Base-by-base conservation (phyloP, 2,113 vertebrate species). In the Benitochromis conjunctus region DNA sequence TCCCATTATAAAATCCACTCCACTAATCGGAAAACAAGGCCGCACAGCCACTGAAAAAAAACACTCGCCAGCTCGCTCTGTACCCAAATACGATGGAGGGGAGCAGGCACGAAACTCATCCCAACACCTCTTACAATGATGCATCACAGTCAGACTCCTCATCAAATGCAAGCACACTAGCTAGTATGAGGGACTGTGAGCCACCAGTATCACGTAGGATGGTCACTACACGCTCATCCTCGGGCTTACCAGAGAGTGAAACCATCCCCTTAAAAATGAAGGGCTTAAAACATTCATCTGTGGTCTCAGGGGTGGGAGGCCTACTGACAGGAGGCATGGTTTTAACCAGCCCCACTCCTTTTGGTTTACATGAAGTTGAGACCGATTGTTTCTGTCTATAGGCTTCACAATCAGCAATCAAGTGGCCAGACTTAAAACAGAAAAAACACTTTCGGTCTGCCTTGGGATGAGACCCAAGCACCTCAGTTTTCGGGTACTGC, bases 11-110 rank as follows among this genome's bases (percentile, higher is more conserved):
- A 26, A 56, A 56, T 24, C 1, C 55, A 56, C 55, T 6, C 55
- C 11, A 56, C n/a, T n/a, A 54, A 54, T 54, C 2, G 0, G 19
- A 0, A 54, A 21, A 54, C 0, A 21, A 54, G 53, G 53, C 4
- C 1, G 5, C 53, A 54, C 53, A 55, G 1, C 53, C 53, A 55
- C n/a, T 55, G 53, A 10, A n/a, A 6, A 55, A 1, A 55, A 55
- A 12, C 19, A 53, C 18, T 9, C n/a, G 3, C 53, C 53, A 55
- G n/a, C 53, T 55, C 53, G 21, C 9, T 55, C 1, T 55, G n/a
- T 12, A 55, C n/a, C 10, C 10, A 55, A 24, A 55, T 55, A 12
- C n/a, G 0, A 55, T 55, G n/a, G 0, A 55, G 54, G 10, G 55
- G 54, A 41, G 38, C 7, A 9, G 9, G 38, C 9, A 41, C 38